Evolutionary conservation across 2,888 invertebrate genomes (phyloP).

Genomic region (Polymixis flavicincta): DNA sequence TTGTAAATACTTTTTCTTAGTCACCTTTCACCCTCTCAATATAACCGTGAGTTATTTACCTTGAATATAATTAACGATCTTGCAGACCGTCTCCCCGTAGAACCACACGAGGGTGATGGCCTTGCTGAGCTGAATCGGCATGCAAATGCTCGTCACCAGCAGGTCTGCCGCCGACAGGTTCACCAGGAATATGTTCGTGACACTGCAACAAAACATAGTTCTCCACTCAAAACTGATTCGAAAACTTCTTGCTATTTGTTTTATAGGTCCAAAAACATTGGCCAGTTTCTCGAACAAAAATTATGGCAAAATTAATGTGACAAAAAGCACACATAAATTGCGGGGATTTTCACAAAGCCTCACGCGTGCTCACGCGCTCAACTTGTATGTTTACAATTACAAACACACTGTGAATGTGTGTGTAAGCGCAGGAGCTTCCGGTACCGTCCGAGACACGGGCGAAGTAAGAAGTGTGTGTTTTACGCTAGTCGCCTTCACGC

Average conservation of each 20-base stretch:
- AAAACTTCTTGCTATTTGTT: neutral
- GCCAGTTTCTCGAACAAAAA: neutral
- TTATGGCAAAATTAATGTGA: neutral
- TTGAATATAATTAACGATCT: slow-evolving; percentile 93
- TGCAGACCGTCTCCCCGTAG: slow-evolving; percentile 94
- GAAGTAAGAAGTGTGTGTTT: too few species aligned
- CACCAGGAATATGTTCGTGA: slow-evolving; percentile 94
- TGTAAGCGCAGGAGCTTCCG: too few species aligned
- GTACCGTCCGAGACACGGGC: too few species aligned
- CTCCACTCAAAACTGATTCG: neutral
- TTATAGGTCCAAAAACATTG: neutral
- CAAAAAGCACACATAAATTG: neutral
- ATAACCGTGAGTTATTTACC: slow-evolving; percentile 83
- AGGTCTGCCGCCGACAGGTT: slow-evolving; percentile 94
- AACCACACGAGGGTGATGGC: slow-evolving; percentile 93
- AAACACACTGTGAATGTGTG: neutral
- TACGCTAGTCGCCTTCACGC: too few species aligned
- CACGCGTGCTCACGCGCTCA: neutral
- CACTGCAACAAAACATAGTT: slow-evolving; percentile 88
- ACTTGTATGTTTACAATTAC: neutral
- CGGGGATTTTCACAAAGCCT: too few species aligned
- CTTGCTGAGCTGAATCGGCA: slow-evolving; percentile 94
- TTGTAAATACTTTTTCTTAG: neutral
- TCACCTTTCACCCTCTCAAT: neutral
- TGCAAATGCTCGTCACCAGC: slow-evolving; percentile 93